Evolutionary conservation across 2,888 invertebrate genomes (phyloP), one percentile per base, ranked within the genome.

Genomic region (Acanthococcus lagerstroemiae): DNA sequence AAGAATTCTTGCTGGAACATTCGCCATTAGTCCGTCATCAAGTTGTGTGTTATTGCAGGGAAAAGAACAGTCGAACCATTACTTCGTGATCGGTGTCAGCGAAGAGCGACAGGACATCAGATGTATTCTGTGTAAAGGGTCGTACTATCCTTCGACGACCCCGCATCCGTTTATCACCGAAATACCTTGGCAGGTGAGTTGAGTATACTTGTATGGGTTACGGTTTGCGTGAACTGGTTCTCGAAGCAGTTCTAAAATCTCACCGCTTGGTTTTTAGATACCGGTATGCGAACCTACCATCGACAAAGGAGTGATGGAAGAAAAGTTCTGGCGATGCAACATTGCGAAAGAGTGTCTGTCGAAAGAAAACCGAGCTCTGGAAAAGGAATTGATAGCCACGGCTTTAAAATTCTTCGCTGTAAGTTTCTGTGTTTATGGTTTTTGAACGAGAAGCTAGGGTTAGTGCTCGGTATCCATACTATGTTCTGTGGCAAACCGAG

Each of bases 381-480:
- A 84, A n/a, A 86, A 85, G 75, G 77, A 81, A 21, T 80, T 85
- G 1, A 83, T 86, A 69, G 88, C 92, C 74, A 83, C 87, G 4
- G 83, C 93, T n/a, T 82, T 95, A 70, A 92, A 91, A 77, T 77
- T 94, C 55, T 95, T 95, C 79, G 91, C 91, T 54, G 89, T 95
- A 77, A 82, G 84, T 79, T 67, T 68, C 55, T 25, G 25, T 12
- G 56, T 12, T 67, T 25, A 21, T 6, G 30, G 19, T 26, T n/a
- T 30, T 27, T 3, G 17, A 12, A 1, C 50, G 12, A 21, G 12
- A 21, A 50, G 19, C 9, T 3, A 50, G 1, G n/a, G 9, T 12
- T 50, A 15, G 12, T 37, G 3, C 37, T 37, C 37, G 12, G 12
- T 9, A 15, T 37, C 3, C n/a, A 2, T 37, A 37, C 37, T 37